Evolutionary conservation across 1,140 invertebrate species (phyloP).

Genomic region (Kradibia gibbosae): DNA sequence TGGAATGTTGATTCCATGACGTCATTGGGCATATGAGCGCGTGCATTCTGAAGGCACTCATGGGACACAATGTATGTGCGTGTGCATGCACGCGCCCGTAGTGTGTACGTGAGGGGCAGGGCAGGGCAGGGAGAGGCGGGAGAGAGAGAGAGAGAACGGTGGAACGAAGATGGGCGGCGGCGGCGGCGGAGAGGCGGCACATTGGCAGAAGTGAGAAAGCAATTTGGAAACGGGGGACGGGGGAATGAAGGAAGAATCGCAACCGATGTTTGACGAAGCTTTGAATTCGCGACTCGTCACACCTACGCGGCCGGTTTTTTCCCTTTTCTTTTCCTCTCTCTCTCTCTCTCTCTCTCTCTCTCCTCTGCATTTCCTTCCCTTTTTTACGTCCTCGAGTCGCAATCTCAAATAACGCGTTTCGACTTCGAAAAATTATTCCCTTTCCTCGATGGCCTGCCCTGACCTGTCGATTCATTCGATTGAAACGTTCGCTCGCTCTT

Average conservation of each 20-base stretch:
- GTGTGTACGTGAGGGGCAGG: neutral
- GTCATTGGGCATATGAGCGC: slow-evolving; percentile 50
- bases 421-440: neutral
- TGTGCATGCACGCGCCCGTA: too few relatives aligned
- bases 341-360: neutral
- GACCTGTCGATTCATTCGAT: neutral
- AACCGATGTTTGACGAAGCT: neutral
- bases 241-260: neutral
- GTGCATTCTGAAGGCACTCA: neutral
- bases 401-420: neutral
- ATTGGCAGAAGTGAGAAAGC: neutral
- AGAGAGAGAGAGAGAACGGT: slow-evolving; percentile 3
- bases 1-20: slow-evolving; percentile 63
- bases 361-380: neutral
- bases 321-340: neutral
- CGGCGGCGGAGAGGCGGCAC: too few relatives aligned
- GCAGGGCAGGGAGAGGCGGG: neutral
- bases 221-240: neutral
- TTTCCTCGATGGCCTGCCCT: neutral
- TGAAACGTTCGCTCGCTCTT: neutral
- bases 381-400: neutral
- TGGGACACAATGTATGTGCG: too few relatives aligned
- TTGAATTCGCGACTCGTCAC: neutral
- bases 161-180: too few relatives aligned
- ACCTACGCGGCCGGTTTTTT: neutral